Conservation (phyloP, 2,888 invertebrate genomes). For the Nephrotoma appendiculata region DNA sequence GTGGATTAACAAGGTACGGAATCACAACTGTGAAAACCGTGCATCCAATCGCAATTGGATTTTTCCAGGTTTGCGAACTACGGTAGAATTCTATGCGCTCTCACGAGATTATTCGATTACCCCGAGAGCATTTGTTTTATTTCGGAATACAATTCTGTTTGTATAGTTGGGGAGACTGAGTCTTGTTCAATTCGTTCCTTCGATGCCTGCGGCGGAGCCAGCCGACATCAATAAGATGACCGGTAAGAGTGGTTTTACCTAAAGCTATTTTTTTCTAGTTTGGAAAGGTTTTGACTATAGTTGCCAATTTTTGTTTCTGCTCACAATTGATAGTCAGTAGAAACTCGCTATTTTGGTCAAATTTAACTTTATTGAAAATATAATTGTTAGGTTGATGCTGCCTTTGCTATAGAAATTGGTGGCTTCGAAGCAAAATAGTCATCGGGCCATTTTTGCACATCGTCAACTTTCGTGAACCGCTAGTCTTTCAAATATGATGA, state of each 20-base stretch:
- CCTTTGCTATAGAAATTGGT: no score
- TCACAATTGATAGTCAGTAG: not conserved
- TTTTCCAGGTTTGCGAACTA: no score
- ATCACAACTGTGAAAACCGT: conserved; percentile 13
- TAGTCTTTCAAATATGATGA: no score
- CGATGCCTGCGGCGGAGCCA: conserved; percentile 9
- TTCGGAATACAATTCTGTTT: conserved; percentile 14
- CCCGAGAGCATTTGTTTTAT: conserved; percentile 14
- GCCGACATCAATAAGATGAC: conserved; percentile 12
- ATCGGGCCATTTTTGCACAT: no score
- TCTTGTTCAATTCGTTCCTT: conserved; percentile 13
- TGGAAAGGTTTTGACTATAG: not conserved
- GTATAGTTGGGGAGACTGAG: conserved; percentile 13
- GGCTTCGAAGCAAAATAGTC: no score
- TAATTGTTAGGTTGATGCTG: no score
- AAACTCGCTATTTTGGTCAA: no score
- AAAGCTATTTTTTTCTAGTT: not conserved
- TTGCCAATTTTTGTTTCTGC: not conserved
- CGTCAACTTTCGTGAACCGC: no score
- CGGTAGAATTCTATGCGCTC: no score
- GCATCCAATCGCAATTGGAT: no score
- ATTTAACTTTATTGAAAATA: no score
- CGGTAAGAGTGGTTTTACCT: conserved; percentile 10
- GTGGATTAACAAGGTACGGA: not conserved
- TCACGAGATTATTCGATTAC: no score